These are phyloP conservation scores for Halesus radiatus DNA, from an alignment of 1,140 invertebrate species.

Conservation along the genomic window DNA sequence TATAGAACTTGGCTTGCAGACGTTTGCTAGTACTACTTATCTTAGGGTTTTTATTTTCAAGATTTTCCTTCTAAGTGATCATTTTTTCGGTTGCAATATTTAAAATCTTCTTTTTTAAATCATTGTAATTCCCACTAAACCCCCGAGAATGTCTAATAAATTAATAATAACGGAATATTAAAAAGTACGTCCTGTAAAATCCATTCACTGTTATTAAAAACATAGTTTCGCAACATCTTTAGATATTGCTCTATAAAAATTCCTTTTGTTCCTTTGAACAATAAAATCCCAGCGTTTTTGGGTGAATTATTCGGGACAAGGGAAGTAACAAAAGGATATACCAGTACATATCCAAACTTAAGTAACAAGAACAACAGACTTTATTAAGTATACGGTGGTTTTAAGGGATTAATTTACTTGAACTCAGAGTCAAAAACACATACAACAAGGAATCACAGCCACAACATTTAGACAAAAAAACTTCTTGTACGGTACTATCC, in stretches of 20 bases:
- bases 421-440: no score
- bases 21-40: no score
- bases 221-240: background rate
- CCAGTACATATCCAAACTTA: constrained; percentile 1
- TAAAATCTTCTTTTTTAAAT: no score
- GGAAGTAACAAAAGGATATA: background rate
- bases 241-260: constrained; percentile 10
- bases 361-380: constrained; percentile 9
- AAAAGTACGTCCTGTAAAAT: background rate
- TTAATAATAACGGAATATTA: constrained; percentile 13
- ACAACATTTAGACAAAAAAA: no score
- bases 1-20: no score
- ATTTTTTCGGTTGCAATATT: no score
- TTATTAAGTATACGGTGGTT: background rate
- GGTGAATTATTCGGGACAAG: constrained; percentile 20
- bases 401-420: constrained; percentile 7
- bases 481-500: no score
- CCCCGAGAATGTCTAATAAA: background rate
- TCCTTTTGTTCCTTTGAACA: constrained; percentile 16
- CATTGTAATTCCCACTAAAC: no score
- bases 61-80: no score
- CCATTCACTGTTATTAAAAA: constrained; percentile 12
- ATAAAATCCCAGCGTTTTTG: constrained; percentile 26
- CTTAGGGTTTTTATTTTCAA: no score
- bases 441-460: no score